These are phyloP conservation scores for Galagoides demidoff DNA, from an alignment of 2,797 vertebrate species.

Conservation along the genomic window DNA sequence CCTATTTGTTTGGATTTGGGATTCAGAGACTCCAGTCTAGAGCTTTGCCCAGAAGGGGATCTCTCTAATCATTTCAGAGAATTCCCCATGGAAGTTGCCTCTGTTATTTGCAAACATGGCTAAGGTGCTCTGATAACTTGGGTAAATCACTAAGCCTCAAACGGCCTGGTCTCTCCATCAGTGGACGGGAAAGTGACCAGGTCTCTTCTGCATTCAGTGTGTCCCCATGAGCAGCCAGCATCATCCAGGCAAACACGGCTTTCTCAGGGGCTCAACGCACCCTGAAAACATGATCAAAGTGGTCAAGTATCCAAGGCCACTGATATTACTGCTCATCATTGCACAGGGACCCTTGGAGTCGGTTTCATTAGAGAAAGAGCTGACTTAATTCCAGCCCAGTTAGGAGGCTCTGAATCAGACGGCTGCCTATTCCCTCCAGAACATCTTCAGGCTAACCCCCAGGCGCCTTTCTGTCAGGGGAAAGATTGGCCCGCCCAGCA, in stretches of 20 bases:
- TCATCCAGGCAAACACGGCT: fast-evolving
- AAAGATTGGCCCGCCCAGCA: constrained; percentile 50
- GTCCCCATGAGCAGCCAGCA: fast-evolving
- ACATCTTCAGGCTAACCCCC: constrained; percentile 42
- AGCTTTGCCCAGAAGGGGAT: background rate
- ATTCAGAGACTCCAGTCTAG: background rate
- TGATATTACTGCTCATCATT: fast-evolving
- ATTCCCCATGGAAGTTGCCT: background rate
- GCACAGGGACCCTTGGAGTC: constrained; percentile 29
- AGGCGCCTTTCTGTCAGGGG: constrained; percentile 49
- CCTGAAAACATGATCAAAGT: background rate
- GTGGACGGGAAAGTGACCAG: fast-evolving
- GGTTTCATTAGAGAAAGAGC: constrained; percentile 72
- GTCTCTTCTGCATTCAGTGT: fast-evolving
- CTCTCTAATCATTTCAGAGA: background rate
- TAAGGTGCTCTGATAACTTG: fast-evolving
- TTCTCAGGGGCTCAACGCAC: background rate
- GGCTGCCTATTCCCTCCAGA: constrained; percentile 41
- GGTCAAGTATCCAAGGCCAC: fast-evolving
- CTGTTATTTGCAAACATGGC: background rate
- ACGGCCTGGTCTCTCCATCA: background rate
- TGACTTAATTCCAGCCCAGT: constrained; percentile 60
- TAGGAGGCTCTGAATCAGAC: constrained; percentile 47
- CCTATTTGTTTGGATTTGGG: background rate
- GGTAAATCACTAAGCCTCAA: background rate